A percentile compares a stretch with the other conserved stretches of the same genome.
Evolutionary conservation across 2,113 vertebrate genomes (phyloP).

Genomic region (Camarhynchus parvulus): DNA sequence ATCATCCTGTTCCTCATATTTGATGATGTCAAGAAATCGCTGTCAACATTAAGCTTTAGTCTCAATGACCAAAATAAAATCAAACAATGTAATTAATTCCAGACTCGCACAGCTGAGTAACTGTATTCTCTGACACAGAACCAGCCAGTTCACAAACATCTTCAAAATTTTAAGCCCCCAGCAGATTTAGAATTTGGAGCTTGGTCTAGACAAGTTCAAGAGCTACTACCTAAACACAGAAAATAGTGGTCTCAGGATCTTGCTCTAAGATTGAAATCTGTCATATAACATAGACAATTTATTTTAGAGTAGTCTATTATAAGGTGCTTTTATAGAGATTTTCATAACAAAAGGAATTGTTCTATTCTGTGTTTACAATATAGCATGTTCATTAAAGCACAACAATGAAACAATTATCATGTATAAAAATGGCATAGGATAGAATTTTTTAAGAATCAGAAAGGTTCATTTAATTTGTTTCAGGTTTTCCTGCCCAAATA

Average conservation of each 20-base stretch:
- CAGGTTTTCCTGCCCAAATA: background rate
- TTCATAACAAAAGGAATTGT: background rate
- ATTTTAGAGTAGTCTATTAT: background rate
- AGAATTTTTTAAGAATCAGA: background rate
- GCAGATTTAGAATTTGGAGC: background rate
- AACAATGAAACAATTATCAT: background rate
- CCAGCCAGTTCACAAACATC: background rate
- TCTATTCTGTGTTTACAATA: background rate
- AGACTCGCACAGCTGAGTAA: background rate
- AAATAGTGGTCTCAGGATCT: background rate
- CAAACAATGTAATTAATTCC: constrained; percentile 29
- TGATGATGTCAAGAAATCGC: background rate
- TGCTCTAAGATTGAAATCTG: background rate
- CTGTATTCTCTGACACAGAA: constrained; percentile 25
- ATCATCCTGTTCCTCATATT: background rate
- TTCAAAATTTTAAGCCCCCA: background rate
- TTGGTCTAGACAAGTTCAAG: background rate
- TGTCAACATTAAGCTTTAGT: constrained; percentile 19
- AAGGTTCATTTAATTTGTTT: background rate
- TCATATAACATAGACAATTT: background rate
- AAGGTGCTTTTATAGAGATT: background rate
- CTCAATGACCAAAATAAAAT: constrained; percentile 12
- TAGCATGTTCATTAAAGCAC: background rate
- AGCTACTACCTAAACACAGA: background rate
- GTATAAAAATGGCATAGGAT: background rate